Evolutionary conservation across 2,888 invertebrate genomes (phyloP).

Genomic region (Charanyca ferruginea): DNA sequence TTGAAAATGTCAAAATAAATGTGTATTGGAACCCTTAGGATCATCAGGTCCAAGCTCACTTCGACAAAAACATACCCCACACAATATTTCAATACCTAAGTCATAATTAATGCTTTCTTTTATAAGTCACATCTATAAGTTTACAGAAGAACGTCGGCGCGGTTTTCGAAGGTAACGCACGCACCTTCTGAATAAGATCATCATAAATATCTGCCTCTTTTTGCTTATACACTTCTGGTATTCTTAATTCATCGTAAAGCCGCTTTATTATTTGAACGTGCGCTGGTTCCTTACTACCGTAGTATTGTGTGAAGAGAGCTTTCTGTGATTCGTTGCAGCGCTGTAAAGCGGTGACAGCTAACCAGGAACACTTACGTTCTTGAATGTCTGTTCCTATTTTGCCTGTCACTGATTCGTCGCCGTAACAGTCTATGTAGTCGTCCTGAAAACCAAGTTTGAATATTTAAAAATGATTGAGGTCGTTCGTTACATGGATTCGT

Average conservation of each 20-base stretch:
- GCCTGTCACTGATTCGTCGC: slow-evolving; percentile 88
- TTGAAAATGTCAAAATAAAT: too few relatives aligned
- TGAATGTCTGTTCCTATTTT: slow-evolving; percentile 78
- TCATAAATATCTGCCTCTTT: slow-evolving; percentile 95
- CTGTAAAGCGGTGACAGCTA: slow-evolving; percentile 92
- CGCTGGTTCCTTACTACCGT: slow-evolving; percentile 92
- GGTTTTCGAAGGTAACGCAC: slow-evolving; percentile 92
- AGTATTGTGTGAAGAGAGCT: slow-evolving; percentile 93
- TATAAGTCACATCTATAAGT: slow-evolving; percentile 94
- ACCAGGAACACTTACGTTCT: slow-evolving; percentile 98
- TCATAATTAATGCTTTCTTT: slow-evolving; percentile 71
- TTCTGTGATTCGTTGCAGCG: slow-evolving; percentile 94
- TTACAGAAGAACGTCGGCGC: slow-evolving; percentile 93
- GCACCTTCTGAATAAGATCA: slow-evolving; percentile 93
- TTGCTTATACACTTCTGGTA: slow-evolving; percentile 93
- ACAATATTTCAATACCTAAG: neutral
- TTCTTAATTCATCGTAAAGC: slow-evolving; percentile 91
- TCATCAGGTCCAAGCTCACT: neutral
- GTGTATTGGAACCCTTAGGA: too few relatives aligned
- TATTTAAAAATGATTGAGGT: neutral
- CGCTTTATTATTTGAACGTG: slow-evolving; percentile 88
- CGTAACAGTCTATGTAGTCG: slow-evolving; percentile 96
- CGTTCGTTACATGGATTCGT: neutral
- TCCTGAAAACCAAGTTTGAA: slow-evolving; percentile 86
- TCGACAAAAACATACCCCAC: neutral